Percentiles rank a stretch among this genome's conserved stretches.
phyloP scores from a whole-genome alignment of 2,797 vertebrate species.

The Acropternis orthonyx region DNA sequence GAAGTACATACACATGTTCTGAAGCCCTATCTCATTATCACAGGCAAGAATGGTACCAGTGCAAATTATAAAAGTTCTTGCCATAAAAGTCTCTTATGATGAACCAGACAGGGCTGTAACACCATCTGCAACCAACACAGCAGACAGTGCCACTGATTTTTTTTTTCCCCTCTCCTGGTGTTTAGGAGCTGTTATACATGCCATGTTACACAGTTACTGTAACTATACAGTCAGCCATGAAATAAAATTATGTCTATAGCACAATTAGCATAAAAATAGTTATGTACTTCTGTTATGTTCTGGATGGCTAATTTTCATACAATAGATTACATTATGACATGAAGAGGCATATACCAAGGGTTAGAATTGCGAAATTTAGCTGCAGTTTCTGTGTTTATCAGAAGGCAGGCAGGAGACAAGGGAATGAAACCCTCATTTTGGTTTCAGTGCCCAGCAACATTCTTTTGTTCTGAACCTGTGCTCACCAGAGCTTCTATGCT shows the following conservation, averaged over 20 bases:
- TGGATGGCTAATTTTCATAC: neutral
- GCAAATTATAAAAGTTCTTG: neutral
- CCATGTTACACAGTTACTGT: neutral
- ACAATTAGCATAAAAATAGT: constrained; percentile 7
- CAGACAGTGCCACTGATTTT: neutral
- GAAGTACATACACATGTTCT: neutral
- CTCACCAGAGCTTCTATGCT: neutral
- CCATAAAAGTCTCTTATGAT: neutral
- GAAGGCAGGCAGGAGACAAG: neutral
- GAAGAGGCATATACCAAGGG: neutral
- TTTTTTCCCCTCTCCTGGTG: neutral
- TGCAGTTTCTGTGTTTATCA: neutral
- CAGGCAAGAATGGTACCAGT: neutral
- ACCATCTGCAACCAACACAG: neutral
- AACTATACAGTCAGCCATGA: neutral
- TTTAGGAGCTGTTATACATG: neutral
- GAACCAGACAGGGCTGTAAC: neutral
- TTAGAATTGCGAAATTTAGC: neutral
- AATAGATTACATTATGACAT: neutral
- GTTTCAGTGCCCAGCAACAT: neutral
- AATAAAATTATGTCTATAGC: neutral
- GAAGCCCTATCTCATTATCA: neutral
- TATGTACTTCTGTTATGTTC: neutral
- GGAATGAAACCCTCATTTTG: neutral
- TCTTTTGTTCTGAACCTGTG: neutral